These are phyloP conservation scores for Drosophila niveifrons DNA, from an alignment of 2,888 invertebrate genomes.

Conservation along the genomic window DNA sequence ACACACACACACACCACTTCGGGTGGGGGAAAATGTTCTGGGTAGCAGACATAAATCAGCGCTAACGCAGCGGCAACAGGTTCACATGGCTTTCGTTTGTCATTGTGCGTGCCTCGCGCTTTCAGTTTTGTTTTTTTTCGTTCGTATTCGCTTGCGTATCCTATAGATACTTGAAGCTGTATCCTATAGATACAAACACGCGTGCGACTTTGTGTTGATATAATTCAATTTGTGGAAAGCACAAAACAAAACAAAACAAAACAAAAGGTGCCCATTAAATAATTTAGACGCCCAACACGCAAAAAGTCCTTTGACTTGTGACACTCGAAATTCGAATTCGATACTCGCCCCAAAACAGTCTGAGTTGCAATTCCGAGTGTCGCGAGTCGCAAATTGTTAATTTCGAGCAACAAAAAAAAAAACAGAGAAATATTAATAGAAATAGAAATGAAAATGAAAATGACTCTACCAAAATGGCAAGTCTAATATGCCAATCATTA, in stretches of 20 bases:
- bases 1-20: no score
- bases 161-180: constrained; percentile 27
- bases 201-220: constrained; percentile 31
- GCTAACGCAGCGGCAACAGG: constrained; percentile 75
- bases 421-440: background rate
- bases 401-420: no score
- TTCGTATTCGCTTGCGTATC: constrained; percentile 11
- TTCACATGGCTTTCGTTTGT: constrained; percentile 77
- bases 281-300: constrained; percentile 59
- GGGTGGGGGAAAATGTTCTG: constrained; percentile 46
- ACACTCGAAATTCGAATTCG: background rate
- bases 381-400: constrained; percentile 1
- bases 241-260: constrained; percentile 11
- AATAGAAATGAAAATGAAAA: background rate
- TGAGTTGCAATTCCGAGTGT: constrained; percentile 1
- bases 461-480: constrained; percentile 6
- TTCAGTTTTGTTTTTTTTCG: background rate
- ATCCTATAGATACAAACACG: constrained; percentile 35
- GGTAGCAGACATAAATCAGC: constrained; percentile 71
- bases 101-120: constrained; percentile 70
- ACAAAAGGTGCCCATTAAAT: constrained; percentile 60
- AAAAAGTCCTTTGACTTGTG: constrained; percentile 21
- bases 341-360: constrained; percentile 6
- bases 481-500: background rate
- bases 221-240: constrained; percentile 70